Percentiles rank a stretch among this genome's conserved stretches.
Evolutionary conservation across 2,113 vertebrate species (phyloP).

Genomic region (Puffinus mauretanicus): DNA sequence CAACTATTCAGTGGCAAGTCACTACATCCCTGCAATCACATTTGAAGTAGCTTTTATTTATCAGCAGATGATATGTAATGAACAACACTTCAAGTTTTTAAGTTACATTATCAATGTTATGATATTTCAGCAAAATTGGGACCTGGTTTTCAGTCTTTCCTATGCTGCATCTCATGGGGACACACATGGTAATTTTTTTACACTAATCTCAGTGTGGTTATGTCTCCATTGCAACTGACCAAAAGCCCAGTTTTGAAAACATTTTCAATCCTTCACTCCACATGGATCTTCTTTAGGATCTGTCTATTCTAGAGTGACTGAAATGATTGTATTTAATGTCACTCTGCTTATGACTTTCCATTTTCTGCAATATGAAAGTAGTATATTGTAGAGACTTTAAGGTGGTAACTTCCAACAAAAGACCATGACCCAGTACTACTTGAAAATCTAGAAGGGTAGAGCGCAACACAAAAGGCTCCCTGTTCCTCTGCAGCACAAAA

Average conservation of each 20-base stretch:
- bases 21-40: neutral
- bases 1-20: neutral
- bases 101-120: neutral
- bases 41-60: slow-evolving; percentile 8
- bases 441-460: neutral
- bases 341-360: neutral
- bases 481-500: neutral
- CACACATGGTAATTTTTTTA: neutral
- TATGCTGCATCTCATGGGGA: neutral
- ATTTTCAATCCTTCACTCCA: neutral
- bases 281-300: neutral
- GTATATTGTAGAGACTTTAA: neutral
- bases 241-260: neutral
- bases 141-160: neutral
- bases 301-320: neutral
- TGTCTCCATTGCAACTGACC: neutral
- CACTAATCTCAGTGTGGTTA: neutral
- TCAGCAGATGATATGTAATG: neutral
- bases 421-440: neutral
- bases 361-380: neutral
- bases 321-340: neutral
- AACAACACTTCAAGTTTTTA: neutral
- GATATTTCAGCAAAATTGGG: neutral
- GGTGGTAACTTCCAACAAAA: neutral
- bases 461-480: neutral